phyloP scores from a whole-genome alignment of 2,797 vertebrate genomes.

The Sebastes hubbsi region DNA sequence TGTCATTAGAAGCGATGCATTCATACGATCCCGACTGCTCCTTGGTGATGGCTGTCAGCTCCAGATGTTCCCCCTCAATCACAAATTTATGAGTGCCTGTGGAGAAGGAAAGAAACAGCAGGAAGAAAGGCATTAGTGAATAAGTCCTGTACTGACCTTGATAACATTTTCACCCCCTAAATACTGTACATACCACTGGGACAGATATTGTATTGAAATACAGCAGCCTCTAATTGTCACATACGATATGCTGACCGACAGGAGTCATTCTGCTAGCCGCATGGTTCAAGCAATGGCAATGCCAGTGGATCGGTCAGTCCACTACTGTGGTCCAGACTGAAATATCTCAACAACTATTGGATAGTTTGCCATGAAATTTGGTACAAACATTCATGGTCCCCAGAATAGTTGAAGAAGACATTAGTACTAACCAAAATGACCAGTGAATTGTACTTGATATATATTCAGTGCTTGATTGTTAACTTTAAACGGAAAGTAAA shows the following conservation, averaged over 20 bases:
- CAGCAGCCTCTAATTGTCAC: neutral
- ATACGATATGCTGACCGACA: neutral
- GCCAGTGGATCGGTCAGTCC: neutral
- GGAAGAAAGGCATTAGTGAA: neutral
- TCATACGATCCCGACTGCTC: conserved; percentile 96
- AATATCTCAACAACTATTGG: neutral
- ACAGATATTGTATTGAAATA: neutral
- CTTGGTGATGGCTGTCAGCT: conserved; percentile 91
- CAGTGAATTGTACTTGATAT: neutral
- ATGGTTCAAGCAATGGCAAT: neutral
- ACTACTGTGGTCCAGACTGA: neutral
- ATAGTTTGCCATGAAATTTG: neutral
- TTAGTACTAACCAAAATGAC: neutral
- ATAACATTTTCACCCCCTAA: neutral
- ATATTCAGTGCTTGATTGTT: too few relatives aligned
- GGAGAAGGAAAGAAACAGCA: conserved; percentile 4
- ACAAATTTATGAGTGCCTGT: conserved; percentile 84
- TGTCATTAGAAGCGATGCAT: conserved; percentile 93
- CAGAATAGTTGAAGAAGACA: neutral
- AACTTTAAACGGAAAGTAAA: too few relatives aligned
- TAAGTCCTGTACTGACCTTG: neutral
- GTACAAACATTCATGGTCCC: neutral
- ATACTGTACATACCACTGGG: neutral
- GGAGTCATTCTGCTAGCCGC: too few relatives aligned
- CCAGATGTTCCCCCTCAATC: conserved; percentile 93